Base-by-base conservation (phyloP, 2,888 invertebrate species). In the Caradrina kadenii region DNA sequence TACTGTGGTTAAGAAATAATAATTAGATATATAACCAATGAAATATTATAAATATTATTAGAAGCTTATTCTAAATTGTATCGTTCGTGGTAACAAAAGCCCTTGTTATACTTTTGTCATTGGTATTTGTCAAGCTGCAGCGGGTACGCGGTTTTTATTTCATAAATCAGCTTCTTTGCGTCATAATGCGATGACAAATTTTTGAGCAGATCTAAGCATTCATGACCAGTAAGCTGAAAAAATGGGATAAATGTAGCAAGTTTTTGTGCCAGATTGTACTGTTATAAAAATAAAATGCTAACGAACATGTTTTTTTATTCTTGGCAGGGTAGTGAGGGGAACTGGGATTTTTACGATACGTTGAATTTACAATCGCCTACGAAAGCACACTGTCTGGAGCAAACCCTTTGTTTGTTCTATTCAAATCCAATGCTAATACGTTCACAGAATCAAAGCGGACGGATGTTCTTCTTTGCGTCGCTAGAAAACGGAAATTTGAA, bases 351-450 rank as follows among this genome's bases (percentile, higher is more conserved):
- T 94, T 94, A 93, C 93, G 92, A 95, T 93, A 92, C 92, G 91
- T 91, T 93, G 93, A 94, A 93, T 94, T 93, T 92, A 94, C 94
- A 94, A 95, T 93, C 92, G 94, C 94, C 94, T 94, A 93, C 94
- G 94, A 95, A 94, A 94, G 94, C 94, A 93, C 90, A 93, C 90
- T 92, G 93, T 93, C 95, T 94, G 89, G 93, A 93, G 89, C 93
- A 94, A 94, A 93, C 94, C 95, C 93, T 94, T 95, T 95, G 94
- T 95, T 95, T 95, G 95, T 95, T 93, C 94, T 94, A 95, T 95
- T 95, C 95, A 95, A 95, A 95, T 95, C 89, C 92, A 92, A 95
- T 95, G 94, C 94, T 94, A 95, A 94, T 94, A 94, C 94, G 93
- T 93, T 93, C 89, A 91, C 91, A 88, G 93, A 94, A 95, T 94